Conservation (phyloP, 2,797 vertebrate genomes). For the Stomatorhinus walkeri region DNA sequence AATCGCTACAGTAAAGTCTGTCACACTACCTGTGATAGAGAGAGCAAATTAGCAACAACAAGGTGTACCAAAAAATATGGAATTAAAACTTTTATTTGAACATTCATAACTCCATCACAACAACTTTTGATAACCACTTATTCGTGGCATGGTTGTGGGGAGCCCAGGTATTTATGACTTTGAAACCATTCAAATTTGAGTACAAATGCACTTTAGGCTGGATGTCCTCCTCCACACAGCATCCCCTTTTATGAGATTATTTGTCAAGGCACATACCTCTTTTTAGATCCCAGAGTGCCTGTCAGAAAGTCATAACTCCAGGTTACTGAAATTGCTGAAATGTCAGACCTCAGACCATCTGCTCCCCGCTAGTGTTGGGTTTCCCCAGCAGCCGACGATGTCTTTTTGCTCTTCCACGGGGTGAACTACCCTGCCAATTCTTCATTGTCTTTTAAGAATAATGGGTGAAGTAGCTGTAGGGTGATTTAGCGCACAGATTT, state of each 20-base stretch:
- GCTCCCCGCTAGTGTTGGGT: constrained; percentile 34
- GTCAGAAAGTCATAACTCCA: constrained; percentile 34
- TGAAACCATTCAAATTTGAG: neutral
- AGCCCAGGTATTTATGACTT: neutral
- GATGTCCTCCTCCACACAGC: neutral
- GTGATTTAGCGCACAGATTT: constrained; percentile 40
- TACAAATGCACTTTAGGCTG: neutral
- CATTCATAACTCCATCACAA: neutral
- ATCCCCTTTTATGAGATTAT: constrained; percentile 24
- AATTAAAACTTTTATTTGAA: neutral
- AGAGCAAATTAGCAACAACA: neutral
- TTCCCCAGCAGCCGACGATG: constrained; percentile 28
- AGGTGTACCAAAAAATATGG: neutral
- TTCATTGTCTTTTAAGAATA: constrained; percentile 35
- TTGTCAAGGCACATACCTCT: constrained; percentile 21
- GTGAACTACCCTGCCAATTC: constrained; percentile 33
- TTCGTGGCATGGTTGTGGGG: neutral
- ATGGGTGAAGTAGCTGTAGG: constrained; percentile 34
- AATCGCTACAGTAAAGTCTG: neutral
- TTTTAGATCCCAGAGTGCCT: constrained; percentile 27
- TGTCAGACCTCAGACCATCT: constrained; percentile 35
- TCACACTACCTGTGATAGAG: neutral
- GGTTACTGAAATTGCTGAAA: constrained; percentile 31
- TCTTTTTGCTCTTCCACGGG: constrained; percentile 4
- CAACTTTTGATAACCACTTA: neutral